Percentiles rank a stretch among this genome's conserved stretches.
phyloP scores from a whole-genome alignment of 2,888 invertebrate genomes.

The Xylophagus ater region DNA sequence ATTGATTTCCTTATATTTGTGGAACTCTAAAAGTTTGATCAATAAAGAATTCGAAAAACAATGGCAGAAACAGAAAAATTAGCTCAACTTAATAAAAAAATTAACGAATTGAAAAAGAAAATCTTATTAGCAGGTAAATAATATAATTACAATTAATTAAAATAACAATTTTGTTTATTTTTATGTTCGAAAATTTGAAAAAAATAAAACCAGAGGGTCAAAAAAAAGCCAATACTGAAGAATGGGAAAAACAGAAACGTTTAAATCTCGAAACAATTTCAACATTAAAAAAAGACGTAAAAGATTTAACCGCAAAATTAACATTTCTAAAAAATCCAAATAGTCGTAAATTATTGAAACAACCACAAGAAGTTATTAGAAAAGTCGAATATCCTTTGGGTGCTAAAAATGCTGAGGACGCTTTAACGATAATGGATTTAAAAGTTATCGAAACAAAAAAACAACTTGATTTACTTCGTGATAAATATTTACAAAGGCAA shows the following conservation, averaged over 20 bases:
- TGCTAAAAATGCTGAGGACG: constrained; percentile 42
- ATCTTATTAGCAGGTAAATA: constrained; percentile 65
- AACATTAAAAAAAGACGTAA: constrained; percentile 62
- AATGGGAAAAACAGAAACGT: constrained; percentile 63
- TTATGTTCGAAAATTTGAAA: background rate
- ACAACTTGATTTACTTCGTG: constrained; percentile 58
- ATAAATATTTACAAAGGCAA: constrained; percentile 54
- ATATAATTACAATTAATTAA: background rate
- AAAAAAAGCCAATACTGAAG: constrained; percentile 70
- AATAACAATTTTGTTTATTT: background rate
- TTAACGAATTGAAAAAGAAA: constrained; percentile 75
- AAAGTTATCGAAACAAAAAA: constrained; percentile 59
- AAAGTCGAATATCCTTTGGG: constrained; percentile 38
- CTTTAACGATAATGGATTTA: constrained; percentile 48
- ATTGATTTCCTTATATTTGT: no score
- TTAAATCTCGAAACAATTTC: constrained; percentile 59
- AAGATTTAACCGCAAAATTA: constrained; percentile 49
- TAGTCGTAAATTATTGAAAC: constrained; percentile 29
- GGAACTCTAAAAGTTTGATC: constrained; percentile 6
- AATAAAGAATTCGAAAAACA: constrained; percentile 2
- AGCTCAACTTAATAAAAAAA: constrained; percentile 52
- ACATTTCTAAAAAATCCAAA: constrained; percentile 32
- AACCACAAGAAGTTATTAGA: constrained; percentile 26
- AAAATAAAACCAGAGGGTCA: constrained; percentile 56
- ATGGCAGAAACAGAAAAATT: constrained; percentile 31